Conservation (phyloP, 1,140 invertebrate species). For the Trichonephila inaurata region DNA sequence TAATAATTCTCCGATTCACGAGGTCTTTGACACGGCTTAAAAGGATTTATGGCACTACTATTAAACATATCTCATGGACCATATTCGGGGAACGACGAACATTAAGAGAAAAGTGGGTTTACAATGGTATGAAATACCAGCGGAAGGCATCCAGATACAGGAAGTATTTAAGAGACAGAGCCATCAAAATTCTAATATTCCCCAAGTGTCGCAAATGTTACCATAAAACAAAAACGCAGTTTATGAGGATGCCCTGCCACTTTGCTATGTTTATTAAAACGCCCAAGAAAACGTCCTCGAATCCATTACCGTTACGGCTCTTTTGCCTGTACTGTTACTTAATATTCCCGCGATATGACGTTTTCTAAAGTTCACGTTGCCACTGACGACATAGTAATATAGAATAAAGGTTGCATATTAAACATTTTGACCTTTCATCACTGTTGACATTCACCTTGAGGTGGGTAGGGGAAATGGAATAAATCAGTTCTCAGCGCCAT, state of each 20-base stretch:
- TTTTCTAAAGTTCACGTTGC: not conserved
- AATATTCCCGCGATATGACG: not conserved
- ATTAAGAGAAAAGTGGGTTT: not conserved
- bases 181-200: slow-evolving; percentile 33
- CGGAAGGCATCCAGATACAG: not conserved
- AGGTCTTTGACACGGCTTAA: slow-evolving; percentile 23
- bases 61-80: not conserved
- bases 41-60: not conserved
- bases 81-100: not conserved
- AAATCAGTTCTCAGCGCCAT: not conserved
- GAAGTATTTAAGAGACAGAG: not conserved
- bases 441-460: not conserved
- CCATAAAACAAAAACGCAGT: not conserved
- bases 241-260: not conserved
- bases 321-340: not conserved
- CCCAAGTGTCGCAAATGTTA: not conserved
- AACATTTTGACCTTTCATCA: not conserved
- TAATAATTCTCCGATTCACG: not conserved
- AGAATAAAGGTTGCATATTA: not conserved
- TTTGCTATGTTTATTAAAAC: not conserved
- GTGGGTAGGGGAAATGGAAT: not conserved
- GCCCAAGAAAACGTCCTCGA: not conserved
- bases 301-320: not conserved
- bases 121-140: not conserved
- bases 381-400: not conserved